phyloP scores from a whole-genome alignment of 2,888 invertebrate species.

The Leptopilina myrica region DNA sequence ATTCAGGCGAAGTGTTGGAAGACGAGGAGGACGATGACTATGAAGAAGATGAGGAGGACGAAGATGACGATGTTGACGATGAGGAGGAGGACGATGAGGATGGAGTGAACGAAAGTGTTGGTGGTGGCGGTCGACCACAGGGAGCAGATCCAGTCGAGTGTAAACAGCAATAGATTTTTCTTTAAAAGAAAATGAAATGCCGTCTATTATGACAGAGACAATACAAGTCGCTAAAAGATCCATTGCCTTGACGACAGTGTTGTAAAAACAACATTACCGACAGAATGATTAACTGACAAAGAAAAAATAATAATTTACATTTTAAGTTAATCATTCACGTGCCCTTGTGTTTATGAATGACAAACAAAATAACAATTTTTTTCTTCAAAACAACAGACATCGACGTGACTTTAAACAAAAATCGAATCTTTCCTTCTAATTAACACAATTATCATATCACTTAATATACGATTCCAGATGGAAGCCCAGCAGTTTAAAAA shows the following conservation, averaged over 20 bases:
- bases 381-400: slow-evolving; percentile 20
- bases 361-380: slow-evolving; percentile 4
- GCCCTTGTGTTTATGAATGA: slow-evolving; percentile 35
- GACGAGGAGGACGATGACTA: slow-evolving; percentile 88
- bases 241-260: slow-evolving; percentile 59
- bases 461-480: slow-evolving; percentile 71
- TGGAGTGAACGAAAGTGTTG: slow-evolving; percentile 78
- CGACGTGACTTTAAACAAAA: slow-evolving; percentile 15
- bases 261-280: slow-evolving; percentile 51
- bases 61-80: slow-evolving; percentile 69
- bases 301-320: no score
- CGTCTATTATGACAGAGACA: slow-evolving; percentile 26
- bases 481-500: slow-evolving; percentile 55
- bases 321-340: no score
- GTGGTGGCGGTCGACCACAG: slow-evolving; percentile 74
- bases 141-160: slow-evolving; percentile 80
- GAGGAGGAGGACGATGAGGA: slow-evolving; percentile 77
- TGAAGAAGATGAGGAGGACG: slow-evolving; percentile 78
- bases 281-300: no score
- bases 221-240: slow-evolving; percentile 42
- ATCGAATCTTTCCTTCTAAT: slow-evolving; percentile 47
- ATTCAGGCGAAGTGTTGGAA: slow-evolving; percentile 80
- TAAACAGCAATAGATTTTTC: slow-evolving; percentile 82
- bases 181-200: slow-evolving; percentile 45
- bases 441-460: slow-evolving; percentile 61